phyloP scores from a whole-genome alignment of 2,113 vertebrate genomes.

The Henicopernis longicauda region DNA sequence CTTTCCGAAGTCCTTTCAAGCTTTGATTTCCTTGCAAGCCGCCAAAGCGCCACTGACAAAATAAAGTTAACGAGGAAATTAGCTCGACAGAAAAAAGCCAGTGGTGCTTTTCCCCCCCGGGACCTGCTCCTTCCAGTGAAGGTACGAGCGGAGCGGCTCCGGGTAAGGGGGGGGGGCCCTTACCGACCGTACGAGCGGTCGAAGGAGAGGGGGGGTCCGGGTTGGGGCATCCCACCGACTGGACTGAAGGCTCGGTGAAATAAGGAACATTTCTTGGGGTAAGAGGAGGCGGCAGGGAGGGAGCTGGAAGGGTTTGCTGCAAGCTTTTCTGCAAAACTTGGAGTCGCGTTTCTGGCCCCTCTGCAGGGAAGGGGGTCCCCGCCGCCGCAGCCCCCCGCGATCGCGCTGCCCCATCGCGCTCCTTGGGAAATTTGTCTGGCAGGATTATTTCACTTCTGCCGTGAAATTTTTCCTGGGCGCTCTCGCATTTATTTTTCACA shows the following conservation, averaged over 20 bases:
- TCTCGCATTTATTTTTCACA: background rate
- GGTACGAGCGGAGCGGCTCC: background rate
- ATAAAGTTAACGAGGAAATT: background rate
- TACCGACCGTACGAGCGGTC: too few species aligned
- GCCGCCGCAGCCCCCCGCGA: background rate
- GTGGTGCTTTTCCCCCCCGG: rapidly evolving
- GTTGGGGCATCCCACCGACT: background rate
- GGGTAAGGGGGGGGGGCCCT: background rate
- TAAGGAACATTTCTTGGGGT: background rate
- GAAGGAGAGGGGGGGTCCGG: too few species aligned
- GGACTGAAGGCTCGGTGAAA: background rate
- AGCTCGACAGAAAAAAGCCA: background rate
- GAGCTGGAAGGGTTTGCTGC: background rate
- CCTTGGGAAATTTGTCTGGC: background rate
- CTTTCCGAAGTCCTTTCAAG: background rate
- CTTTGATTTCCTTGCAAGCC: background rate
- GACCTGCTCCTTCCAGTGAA: background rate
- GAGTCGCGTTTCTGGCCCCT: background rate
- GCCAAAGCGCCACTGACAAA: background rate
- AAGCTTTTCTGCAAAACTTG: background rate
- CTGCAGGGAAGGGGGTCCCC: background rate
- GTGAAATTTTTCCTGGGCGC: background rate
- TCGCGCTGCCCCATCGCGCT: background rate
- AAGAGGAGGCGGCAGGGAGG: background rate
- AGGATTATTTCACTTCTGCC: background rate